Evolutionary conservation across 2,888 invertebrate genomes (phyloP), one percentile per base, ranked within the genome.

Genomic region (Lasioglossum villosulum): DNA sequence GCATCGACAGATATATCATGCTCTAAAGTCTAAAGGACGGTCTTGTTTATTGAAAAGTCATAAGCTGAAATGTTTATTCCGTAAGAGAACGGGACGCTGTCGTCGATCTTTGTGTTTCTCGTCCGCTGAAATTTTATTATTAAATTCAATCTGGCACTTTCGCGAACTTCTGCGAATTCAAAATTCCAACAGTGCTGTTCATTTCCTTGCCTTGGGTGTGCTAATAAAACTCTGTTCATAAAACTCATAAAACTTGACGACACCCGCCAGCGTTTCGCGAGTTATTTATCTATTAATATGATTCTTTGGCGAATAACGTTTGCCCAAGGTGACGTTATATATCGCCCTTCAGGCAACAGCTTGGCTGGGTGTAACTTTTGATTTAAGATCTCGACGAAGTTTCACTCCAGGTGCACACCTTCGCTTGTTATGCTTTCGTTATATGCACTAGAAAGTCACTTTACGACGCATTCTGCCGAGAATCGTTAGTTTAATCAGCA

Each of bases 401-500:
- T 78, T 52, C 52, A 45, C 72, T 27, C 59, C 19, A 56, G 37
- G 45, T 73, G 42, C 56, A 30, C 37, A 56, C 72, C n/a, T 34
- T 14, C 12, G 39, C 66, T 56, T 37, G 37, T 59, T 34, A 16
- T n/a, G 27, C 19, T 27, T 70, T 48, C 39, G 59, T 52, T 16
- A n/a, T n/a, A 3, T 16, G 37, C 16, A 27, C 14, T 23, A 19
- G 56, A 1, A 2, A 48, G 30, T 48, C 10, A 34, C 52, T 75
- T 48, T 10, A 34, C 70, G 68, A 70, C 23, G 19, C 48, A 34
- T 16, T 12, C 5, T 30, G 34, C 12, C n/a, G 4, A 23, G 66
- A 66, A 37, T 75, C 66, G 63, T 48, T 68, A 68, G 73, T 76
- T 71, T 86, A 84, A 84, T 86, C 78, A 84, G 71, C 72, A 30